Base-by-base conservation (phyloP, 2,113 vertebrate species). In the Tupaia tana region DNA sequence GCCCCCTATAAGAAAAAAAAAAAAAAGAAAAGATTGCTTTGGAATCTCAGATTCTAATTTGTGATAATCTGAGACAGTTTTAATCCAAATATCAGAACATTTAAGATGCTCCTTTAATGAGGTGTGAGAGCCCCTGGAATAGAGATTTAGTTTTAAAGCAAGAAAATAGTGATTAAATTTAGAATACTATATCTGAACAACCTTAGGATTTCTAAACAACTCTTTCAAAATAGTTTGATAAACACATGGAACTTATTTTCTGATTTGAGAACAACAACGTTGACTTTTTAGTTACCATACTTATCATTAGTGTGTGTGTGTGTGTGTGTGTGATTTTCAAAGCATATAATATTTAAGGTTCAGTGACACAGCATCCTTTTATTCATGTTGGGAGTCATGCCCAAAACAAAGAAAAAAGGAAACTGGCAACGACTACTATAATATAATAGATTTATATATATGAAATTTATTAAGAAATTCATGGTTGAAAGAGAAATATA, bases 1-100 rank as follows among this genome's bases (percentile, higher is more conserved):
- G 43, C 43, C 43, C 43, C 43, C 43, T 43, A 43, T 43, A 43
- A 43, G 43, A 43, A 43, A 43, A 43, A 43, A 43, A 43, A 43
- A 43, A 43, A 43, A 43, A 43, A 43, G 6, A 43, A 43, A 43
- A 43, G 43, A 43, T 92, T 93, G 22, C 87, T 94, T 94, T 96
- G 58, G 59, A 88, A 95, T 92, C 34, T 94, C 59, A 96, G 93
- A 75, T 97, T 86, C 67, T 95, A 94, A 70, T 92, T 97, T 94
- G 93, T 96, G 73, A 96, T 96, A 95, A 92, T 80, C 69, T 88
- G 84, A 94, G 64, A 90, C 63, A 95, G 93, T 54, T 91, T 94
- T 90, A 90, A 93, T 69, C 66, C 83, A 97, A 94, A 96, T 86
- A 73, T 91, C 27, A 90, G 86, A 92, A 86, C 34, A 89, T 92